phyloP scores from a whole-genome alignment of 53 echinoderm and acorn worm species.

The Holothuria scabra region DNA sequence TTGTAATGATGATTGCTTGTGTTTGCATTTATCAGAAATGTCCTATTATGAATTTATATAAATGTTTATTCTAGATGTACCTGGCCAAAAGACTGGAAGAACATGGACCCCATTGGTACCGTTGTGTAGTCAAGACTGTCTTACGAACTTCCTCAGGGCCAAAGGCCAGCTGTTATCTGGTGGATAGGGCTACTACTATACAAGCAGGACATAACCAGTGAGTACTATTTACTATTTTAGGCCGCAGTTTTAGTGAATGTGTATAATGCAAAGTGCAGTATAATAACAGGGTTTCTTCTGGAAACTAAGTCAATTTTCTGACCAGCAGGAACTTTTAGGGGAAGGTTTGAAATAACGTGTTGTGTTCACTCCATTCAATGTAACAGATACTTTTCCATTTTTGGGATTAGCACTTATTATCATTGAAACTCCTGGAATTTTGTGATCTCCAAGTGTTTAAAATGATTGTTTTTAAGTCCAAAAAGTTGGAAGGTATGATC shows the following conservation, averaged over 20 bases:
- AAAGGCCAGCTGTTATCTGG: conserved; percentile 66
- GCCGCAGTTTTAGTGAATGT: background rate
- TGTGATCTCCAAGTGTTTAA: no score
- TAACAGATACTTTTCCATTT: no score
- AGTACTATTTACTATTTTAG: background rate
- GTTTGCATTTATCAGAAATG: no score
- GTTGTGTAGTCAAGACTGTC: conserved; percentile 19
- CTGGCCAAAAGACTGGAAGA: conserved; percentile 15
- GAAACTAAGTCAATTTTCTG: background rate
- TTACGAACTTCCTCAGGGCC: conserved; percentile 6
- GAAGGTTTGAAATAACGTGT: no score
- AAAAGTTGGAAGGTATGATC: no score
- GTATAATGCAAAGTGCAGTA: background rate
- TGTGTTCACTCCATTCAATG: no score
- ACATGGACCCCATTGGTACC: conserved; percentile 34
- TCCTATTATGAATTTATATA: background rate
- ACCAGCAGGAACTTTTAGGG: background rate
- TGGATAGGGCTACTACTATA: conserved; percentile 81
- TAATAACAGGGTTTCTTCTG: background rate
- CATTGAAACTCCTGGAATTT: no score
- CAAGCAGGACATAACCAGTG: conserved; percentile 68
- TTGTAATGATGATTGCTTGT: no score
- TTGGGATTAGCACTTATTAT: no score
- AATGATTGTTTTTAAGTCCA: no score
- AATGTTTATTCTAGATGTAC: background rate